Evolutionary conservation across 1,140 invertebrate species (phyloP).

Genomic region (Leptopilina boulardi): DNA sequence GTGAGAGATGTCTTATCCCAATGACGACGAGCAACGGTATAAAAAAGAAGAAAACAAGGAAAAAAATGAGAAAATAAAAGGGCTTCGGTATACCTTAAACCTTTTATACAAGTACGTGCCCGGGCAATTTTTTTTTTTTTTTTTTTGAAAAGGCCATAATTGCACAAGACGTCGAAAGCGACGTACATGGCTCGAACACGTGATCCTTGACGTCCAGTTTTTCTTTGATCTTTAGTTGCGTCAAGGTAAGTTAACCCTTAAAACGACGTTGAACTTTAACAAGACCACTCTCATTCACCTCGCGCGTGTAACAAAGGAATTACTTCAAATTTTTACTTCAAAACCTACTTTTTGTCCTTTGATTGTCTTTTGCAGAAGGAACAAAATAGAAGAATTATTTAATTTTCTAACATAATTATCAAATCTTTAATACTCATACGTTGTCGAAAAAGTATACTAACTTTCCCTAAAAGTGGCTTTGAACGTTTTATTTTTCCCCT

Average conservation of each 20-base stretch:
- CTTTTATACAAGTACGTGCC: slow-evolving; percentile 15
- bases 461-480: background rate
- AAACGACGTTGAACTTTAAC: slow-evolving; percentile 1
- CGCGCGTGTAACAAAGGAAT: slow-evolving; percentile 6
- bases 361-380: no score
- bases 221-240: slow-evolving; percentile 19
- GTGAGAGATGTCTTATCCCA: slow-evolving; percentile 11
- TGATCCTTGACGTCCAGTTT: slow-evolving; percentile 4
- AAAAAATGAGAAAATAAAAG: background rate
- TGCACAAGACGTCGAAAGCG: background rate
- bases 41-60: background rate
- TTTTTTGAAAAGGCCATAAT: slow-evolving; percentile 7
- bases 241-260: slow-evolving; percentile 19
- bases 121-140: background rate
- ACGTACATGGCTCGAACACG: background rate
- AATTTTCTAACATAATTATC: no score
- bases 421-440: no score
- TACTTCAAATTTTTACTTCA: background rate
- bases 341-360: no score
- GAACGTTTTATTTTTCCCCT: background rate
- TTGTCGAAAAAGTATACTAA: no score
- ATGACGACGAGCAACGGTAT: background rate
- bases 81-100: background rate
- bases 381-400: no score
- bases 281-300: background rate